phyloP scores from a whole-genome alignment of 2,113 vertebrate species.

The Illadopsis cleaveri region DNA sequence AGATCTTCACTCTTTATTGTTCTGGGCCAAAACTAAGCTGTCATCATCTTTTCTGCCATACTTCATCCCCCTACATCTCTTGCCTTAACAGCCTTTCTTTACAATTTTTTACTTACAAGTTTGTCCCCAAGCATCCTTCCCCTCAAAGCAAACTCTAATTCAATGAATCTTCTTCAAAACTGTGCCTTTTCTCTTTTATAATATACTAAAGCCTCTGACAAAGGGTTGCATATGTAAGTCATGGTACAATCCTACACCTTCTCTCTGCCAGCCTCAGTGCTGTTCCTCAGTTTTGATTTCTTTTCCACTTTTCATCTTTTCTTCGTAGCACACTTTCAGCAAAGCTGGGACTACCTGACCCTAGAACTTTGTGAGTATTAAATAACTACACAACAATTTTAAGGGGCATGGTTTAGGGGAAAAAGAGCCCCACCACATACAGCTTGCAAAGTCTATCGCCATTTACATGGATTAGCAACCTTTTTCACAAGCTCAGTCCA shows the following conservation, averaged over 20 bases:
- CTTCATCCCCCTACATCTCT: not conserved
- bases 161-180: not conserved
- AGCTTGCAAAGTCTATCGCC: not conserved
- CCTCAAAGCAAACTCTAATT: conserved; percentile 22
- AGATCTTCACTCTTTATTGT: conserved; percentile 38
- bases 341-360: not conserved
- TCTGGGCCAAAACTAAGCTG: conserved; percentile 52
- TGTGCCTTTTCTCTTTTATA: not conserved
- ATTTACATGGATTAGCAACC: conserved; percentile 1
- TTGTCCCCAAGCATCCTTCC: conserved; percentile 15
- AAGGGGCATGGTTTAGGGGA: not conserved
- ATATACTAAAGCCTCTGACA: not conserved
- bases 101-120: not conserved
- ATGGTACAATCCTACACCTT: not conserved
- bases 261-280: not conserved
- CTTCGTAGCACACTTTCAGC: not conserved
- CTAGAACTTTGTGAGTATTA: not conserved
- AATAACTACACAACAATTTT: not conserved
- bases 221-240: not conserved
- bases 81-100: not conserved
- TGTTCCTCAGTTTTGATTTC: not conserved
- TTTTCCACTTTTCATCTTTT: not conserved
- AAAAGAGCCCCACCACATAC: not conserved
- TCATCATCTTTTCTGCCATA: conserved; percentile 28
- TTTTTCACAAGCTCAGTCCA: not conserved